phyloP scores from a whole-genome alignment of 2,113 vertebrate genomes.

The Athene noctua region DNA sequence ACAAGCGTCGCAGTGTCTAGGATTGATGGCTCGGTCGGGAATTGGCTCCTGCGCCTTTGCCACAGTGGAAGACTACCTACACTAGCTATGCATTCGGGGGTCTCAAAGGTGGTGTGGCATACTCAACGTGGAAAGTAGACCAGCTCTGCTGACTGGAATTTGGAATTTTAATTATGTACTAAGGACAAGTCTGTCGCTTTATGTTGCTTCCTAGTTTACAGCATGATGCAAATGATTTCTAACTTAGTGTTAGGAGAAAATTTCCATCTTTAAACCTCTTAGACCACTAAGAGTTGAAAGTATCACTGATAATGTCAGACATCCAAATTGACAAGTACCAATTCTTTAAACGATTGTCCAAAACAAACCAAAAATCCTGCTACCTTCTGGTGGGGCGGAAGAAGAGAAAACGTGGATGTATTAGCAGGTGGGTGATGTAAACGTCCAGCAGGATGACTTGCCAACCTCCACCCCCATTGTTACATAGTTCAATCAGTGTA shows the following conservation, averaged over 20 bases:
- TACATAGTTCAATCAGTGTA: constrained; percentile 81
- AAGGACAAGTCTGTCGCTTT: constrained; percentile 87
- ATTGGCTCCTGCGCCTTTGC: constrained; percentile 96
- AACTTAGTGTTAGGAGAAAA: constrained; percentile 83
- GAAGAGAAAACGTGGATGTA: constrained; percentile 65
- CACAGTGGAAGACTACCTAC: constrained; percentile 96
- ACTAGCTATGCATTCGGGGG: constrained; percentile 84
- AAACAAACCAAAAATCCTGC: constrained; percentile 77
- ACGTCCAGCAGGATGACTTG: constrained; percentile 73
- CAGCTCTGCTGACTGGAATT: constrained; percentile 80
- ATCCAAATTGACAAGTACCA: constrained; percentile 67
- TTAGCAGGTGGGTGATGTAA: constrained; percentile 76
- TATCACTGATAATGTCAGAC: constrained; percentile 74
- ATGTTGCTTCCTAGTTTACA: constrained; percentile 93
- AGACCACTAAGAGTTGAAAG: constrained; percentile 75
- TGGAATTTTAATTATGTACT: constrained; percentile 80
- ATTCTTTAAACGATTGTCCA: constrained; percentile 70
- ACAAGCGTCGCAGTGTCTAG: constrained; percentile 94
- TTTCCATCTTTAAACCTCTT: constrained; percentile 82
- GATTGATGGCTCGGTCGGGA: constrained; percentile 96
- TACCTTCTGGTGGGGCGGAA: constrained; percentile 57
- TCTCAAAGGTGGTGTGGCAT: constrained; percentile 44
- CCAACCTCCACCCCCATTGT: constrained; percentile 73
- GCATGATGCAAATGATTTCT: constrained; percentile 91
- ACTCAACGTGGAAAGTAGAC: constrained; percentile 70